These are phyloP conservation scores for Drosophila mimica DNA, from an alignment of 2,888 invertebrate genomes.

Conservation along the genomic window DNA sequence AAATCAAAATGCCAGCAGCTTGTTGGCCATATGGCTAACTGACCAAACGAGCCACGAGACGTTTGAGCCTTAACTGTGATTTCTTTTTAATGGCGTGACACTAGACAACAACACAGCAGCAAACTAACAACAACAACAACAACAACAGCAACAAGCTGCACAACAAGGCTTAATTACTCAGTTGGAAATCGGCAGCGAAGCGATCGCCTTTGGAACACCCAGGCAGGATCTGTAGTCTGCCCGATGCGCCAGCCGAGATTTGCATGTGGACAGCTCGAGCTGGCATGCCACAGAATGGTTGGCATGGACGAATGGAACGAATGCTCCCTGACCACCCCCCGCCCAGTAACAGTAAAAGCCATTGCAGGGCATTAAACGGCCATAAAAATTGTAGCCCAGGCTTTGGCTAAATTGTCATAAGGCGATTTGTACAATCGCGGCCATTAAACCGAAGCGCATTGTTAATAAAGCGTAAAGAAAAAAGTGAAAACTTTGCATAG, in stretches of 20 bases:
- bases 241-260: constrained; percentile 67
- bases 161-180: constrained; percentile 80
- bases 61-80: constrained; percentile 73
- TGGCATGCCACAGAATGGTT: neutral
- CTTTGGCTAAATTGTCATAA: constrained; percentile 75
- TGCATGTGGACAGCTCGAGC: constrained; percentile 54
- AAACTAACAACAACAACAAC: constrained; percentile 16
- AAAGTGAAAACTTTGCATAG: constrained; percentile 63
- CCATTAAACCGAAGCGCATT: constrained; percentile 79
- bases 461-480: constrained; percentile 77
- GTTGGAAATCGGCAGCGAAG: constrained; percentile 71
- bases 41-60: constrained; percentile 57
- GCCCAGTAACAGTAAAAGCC: constrained; percentile 61
- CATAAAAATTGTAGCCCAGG: constrained; percentile 74
- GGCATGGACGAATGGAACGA: neutral
- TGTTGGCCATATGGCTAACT: constrained; percentile 50
- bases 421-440: constrained; percentile 81
- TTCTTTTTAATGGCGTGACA: constrained; percentile 80
- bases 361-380: constrained; percentile 79
- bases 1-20: constrained; percentile 59
- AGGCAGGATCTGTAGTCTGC: constrained; percentile 61
- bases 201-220: constrained; percentile 74
- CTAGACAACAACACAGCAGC: constrained; percentile 65
- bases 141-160: constrained; percentile 48
- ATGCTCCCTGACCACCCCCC: neutral